Evolutionary conservation across 2,113 vertebrate species (phyloP).

Genomic region (Illadopsis cleaveri): DNA sequence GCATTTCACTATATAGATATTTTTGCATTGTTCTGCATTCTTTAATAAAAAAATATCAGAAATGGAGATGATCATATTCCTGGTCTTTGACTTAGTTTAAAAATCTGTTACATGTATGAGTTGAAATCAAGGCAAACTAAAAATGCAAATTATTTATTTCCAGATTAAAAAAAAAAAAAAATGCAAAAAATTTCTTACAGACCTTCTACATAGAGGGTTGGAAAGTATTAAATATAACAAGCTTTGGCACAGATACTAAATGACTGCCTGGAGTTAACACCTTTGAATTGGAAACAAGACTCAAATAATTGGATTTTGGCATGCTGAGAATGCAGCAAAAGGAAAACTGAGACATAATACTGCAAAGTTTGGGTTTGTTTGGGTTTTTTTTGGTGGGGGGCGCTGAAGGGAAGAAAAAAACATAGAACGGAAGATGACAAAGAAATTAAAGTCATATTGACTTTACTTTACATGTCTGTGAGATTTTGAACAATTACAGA

Average conservation of each 20-base stretch:
- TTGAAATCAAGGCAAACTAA: background rate
- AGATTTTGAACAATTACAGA: background rate
- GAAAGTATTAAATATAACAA: background rate
- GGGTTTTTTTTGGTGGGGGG: background rate
- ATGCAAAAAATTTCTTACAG: background rate
- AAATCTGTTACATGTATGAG: background rate
- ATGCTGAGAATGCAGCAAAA: background rate
- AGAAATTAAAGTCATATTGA: background rate
- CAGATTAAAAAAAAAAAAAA: background rate
- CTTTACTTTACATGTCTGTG: fast-evolving
- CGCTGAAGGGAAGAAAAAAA: background rate
- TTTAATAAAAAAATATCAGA: background rate
- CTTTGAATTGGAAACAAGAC: background rate
- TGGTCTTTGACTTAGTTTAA: background rate
- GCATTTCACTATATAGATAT: too few species aligned
- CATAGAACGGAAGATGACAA: background rate
- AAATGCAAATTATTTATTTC: background rate
- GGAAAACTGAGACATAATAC: background rate
- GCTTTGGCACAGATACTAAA: background rate
- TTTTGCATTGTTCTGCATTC: background rate
- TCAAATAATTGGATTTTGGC: background rate
- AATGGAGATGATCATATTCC: background rate
- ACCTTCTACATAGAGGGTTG: background rate
- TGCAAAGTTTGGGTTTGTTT: background rate
- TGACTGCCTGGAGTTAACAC: background rate